Conservation (phyloP, 1,140 invertebrate species). For the Steinernema feltiae region DNA sequence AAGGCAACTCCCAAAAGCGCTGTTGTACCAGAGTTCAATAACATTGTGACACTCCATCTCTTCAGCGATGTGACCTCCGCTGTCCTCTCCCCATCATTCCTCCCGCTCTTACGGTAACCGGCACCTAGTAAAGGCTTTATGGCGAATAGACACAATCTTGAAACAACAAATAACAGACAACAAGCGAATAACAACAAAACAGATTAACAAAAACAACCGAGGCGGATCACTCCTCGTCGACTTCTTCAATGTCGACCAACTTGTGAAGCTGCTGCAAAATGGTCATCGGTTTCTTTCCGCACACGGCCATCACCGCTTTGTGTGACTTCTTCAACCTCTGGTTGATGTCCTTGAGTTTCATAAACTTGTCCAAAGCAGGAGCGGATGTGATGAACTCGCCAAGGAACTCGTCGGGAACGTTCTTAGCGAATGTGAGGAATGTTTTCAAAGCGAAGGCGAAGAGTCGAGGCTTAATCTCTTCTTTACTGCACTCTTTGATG, state of each 20-base stretch:
- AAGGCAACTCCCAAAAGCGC: no score
- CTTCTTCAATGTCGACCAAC: no score
- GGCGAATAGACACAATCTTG: no score
- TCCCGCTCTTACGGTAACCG: no score
- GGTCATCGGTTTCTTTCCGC: neutral
- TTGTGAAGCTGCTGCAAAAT: neutral
- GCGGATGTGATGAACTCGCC: neutral
- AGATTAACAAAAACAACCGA: neutral
- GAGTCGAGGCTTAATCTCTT: neutral
- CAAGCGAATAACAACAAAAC: neutral
- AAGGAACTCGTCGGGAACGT: neutral
- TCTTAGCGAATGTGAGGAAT: neutral
- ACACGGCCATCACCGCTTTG: neutral
- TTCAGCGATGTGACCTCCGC: no score
- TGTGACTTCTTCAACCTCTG: neutral
- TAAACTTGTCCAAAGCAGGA: neutral
- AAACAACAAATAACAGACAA: no score
- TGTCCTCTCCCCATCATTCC: no score
- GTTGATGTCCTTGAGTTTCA: neutral
- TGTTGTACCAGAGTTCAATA: no score
- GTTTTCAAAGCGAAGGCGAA: slow-evolving; percentile 1
- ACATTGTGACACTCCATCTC: no score
- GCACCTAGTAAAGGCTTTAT: no score
- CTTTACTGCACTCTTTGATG: slow-evolving; percentile 1
- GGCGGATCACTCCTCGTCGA: neutral